Base-by-base conservation (phyloP, 2,797 vertebrate genomes). In the Anguilla pacifica region DNA sequence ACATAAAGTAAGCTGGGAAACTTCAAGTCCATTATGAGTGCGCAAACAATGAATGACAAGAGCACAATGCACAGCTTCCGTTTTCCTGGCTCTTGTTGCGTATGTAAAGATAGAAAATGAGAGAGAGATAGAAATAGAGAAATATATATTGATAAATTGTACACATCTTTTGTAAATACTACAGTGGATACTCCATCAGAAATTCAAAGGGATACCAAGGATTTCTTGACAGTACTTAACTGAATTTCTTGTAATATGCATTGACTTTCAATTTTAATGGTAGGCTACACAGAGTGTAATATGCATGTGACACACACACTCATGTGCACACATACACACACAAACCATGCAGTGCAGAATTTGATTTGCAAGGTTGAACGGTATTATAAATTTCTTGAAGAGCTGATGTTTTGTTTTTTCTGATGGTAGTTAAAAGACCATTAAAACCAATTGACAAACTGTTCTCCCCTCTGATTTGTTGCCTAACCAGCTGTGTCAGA, bases 391-490 rank as follows among this genome's bases (percentile, higher is more conserved):
- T 84, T 87, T 77, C 64, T 85, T 46, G 67, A 82, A 51, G 51
- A 61, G 35, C 46, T 61, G 1, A 35, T 25, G 70, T 77, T 74
- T 57, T 64, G 35, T 82, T 77, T 35, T 87, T 79, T 79, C 15
- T 17, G 43, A 25, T 64, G 72, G 84, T 81, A 53, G 82, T 84
- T 87, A 84, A 84, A 87, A 84, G 57, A 83, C 51, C 53, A 64
- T 87, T 85, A 49, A 43, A 82, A 9, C 31, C 39, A 46, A 79
- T 31, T 79, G 55, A 57, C 46, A 53, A 85, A 83, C 31, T 0
- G 22, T 2, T 88, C 43, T 81, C 70, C 55, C 31, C 35, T 64
- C 39, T 25, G 72, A 53, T 64, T 59, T 49, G n/a, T 28, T 49
- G 84, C 55, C 72, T 85, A 85, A 64, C 72, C 19, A 19, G n/a